phyloP scores from a whole-genome alignment of 2,797 vertebrate species.

The Masticophis lateralis region DNA sequence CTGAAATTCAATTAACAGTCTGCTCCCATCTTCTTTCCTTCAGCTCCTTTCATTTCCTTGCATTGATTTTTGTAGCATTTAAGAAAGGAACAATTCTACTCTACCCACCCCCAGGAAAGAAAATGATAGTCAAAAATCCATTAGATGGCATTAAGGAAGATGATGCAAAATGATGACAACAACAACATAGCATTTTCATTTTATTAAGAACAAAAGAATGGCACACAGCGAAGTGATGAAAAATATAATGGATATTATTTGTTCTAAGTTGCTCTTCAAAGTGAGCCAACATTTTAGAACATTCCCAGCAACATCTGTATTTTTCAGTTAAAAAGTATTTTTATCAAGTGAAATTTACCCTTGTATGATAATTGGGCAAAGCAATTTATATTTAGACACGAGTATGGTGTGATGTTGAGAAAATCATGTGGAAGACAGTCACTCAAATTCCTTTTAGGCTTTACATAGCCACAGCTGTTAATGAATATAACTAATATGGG shows the following conservation, averaged over 20 bases:
- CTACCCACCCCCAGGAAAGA: neutral
- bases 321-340: conserved; percentile 9
- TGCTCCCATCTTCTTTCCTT: conserved; percentile 18
- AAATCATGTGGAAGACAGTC: conserved; percentile 25
- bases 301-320: conserved; percentile 1
- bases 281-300: neutral
- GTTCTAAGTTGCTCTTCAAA: neutral
- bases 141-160: conserved; percentile 3
- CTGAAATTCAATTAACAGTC: conserved; percentile 9
- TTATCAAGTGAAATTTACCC: conserved; percentile 6
- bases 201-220: neutral
- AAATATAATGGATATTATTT: neutral
- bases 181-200: neutral
- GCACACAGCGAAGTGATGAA: neutral
- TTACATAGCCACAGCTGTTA: conserved; percentile 12
- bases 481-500: conserved; percentile 18
- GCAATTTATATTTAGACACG: conserved; percentile 16
- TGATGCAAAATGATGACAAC: neutral
- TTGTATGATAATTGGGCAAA: conserved; percentile 14
- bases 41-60: conserved; percentile 1
- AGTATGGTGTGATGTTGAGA: conserved; percentile 11
- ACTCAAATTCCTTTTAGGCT: conserved; percentile 14
- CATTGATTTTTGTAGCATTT: conserved; percentile 27
- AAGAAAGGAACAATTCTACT: conserved; percentile 1
- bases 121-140: neutral